Base-by-base conservation (phyloP, 2,888 invertebrate species). In the Diplazon laetatorius region DNA sequence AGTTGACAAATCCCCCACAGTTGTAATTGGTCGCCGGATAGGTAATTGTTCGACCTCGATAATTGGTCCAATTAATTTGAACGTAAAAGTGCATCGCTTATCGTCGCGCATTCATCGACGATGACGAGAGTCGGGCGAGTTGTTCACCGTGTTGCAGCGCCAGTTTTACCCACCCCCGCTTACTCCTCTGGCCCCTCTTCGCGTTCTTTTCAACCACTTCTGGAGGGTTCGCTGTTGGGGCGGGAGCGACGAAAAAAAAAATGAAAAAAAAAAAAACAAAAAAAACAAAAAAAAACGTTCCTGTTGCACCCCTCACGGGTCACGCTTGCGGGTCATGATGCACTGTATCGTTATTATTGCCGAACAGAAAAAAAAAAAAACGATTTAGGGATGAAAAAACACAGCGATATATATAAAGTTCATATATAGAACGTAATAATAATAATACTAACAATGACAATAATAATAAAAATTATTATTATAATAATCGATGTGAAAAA, bases 51-150 rank as follows among this genome's bases (percentile, higher is more conserved):
- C 86, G 84, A 84, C 81, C 82, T 82, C 84, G 86, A 84, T 89
- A 90, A 90, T 90, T 90, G 90, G 89, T 85, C 89, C 90, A 90
- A 90, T 90, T 90, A 90, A 89, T 89, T 87, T 86, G 85, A 87
- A 85, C 86, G 85, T 85, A 89, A 89, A 88, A 87, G 84, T 86
- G 82, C 84, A 86, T 83, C 84, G 85, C 86, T 87, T 87, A 87
- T 88, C 85, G 84, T 85, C 71, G 83, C 80, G 85, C 84, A 86
- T 87, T 84, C 84, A 84, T 84, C 85, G 82, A 83, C 82, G 82
- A 73, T 81, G 77, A 79, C 60, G 78, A 73, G 78, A 76, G n/a
- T n/a, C n/a, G 69, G 73, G 71, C 78, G 76, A 76, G 71, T 78
- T 69, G 63, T 77, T 57, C 76, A 78, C 78, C 70, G 80, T 62